Base-by-base conservation (phyloP, 2,888 invertebrate genomes). In the Caenorhabditis sp. region DNA sequence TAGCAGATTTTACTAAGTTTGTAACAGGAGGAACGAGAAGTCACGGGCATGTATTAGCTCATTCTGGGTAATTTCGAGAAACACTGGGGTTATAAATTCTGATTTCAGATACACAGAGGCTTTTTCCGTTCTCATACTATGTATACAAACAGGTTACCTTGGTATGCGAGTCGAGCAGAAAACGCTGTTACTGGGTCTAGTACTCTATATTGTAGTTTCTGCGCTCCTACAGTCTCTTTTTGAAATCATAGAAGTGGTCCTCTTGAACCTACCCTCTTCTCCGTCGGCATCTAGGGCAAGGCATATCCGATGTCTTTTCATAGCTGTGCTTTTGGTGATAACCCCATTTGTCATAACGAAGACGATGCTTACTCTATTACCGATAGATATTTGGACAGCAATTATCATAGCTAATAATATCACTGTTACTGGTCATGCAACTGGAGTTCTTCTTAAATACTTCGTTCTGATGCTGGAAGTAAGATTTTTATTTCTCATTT, bases 191-290 rank as follows among this genome's bases (percentile, higher is more conserved):
- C 92, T 94, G 90, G 92, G 93, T 44, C 92, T 94, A 28, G 92
- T 94, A 1, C 89, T 94, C 15, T 93, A 94, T 83, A 93, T 94
- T 50, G 93, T 94, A 5, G 88, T 93, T n/a, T 93, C 94, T 0
- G 93, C 94, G 1, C 91, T 94, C n/a, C 92, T 94, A 11, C 94
- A 94, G 86, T 93, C 93, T 11, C 92, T 94, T 90, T 93, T 93
- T 84, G 94, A 94, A 87, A 92, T 94, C 26, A 91, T 93, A 2
- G 93, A 94, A 83, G 93, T 93, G 1, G 92, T 93, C 24, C 90
- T 94, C 47, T 89, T 94, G 61, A 91, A 93, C 5, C 89, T 94
- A 15, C 93, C 89, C 92, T 79, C 93, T 92, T 85, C 88, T 90
- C 35, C 84, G 8, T 44, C 61, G 2, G 82, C 83, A 6, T 60